A percentile compares a stretch with the other conserved stretches of the same genome.
phyloP scores from a whole-genome alignment of 2,888 invertebrate species.

The Troglohyphantes excavatus region DNA sequence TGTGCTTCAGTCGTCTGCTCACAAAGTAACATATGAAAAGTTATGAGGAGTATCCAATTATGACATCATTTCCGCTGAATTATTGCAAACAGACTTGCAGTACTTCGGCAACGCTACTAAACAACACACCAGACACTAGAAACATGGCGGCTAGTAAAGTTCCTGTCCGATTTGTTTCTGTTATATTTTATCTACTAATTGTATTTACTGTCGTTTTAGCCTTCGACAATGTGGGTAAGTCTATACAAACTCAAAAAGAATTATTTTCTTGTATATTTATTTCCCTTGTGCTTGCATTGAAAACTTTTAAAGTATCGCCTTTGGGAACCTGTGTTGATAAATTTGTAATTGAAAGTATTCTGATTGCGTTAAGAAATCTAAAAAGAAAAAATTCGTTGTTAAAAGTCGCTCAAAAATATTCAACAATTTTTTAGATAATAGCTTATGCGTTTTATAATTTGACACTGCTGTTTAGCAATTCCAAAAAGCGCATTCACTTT shows the following conservation, averaged over 20 bases:
- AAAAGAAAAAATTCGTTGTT: too few species aligned
- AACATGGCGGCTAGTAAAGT: constrained; percentile 47
- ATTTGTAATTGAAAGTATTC: too few species aligned
- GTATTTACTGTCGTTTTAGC: constrained; percentile 21
- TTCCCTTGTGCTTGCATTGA: neutral
- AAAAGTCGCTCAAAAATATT: too few species aligned
- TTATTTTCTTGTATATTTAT: neutral
- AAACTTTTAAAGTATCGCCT: neutral
- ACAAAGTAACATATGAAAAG: neutral
- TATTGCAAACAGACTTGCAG: neutral
- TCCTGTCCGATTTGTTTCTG: neutral
- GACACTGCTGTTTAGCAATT: too few species aligned
- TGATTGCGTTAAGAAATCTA: too few species aligned
- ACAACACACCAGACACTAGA: neutral
- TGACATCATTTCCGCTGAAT: neutral
- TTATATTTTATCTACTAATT: constrained; percentile 35
- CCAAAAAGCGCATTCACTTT: too few species aligned
- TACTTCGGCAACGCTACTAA: constrained; percentile 20
- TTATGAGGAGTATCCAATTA: neutral
- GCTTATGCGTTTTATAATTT: too few species aligned
- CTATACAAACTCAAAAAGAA: neutral
- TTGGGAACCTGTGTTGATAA: too few species aligned
- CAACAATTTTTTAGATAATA: too few species aligned
- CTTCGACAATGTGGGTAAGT: constrained; percentile 48
- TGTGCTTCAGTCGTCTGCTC: neutral